Evolutionary conservation across 2,113 vertebrate species (phyloP).

Genomic region (Poeciliopsis prolifica): DNA sequence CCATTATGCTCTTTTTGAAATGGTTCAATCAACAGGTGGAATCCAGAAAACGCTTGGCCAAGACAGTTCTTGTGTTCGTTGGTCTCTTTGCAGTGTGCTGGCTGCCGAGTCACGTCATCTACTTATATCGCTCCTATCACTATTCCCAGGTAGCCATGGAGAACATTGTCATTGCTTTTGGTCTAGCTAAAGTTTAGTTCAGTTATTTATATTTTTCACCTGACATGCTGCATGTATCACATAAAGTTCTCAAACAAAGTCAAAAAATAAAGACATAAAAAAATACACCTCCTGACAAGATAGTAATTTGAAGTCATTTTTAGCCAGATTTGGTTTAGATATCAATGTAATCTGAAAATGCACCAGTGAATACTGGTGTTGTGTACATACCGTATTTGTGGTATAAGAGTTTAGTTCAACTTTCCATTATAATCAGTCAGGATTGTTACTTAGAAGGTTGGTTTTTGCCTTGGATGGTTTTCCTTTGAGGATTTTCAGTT

Average conservation of each 20-base stretch:
- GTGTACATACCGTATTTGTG: too few relatives aligned
- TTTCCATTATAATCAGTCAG: background rate
- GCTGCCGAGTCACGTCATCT: conserved; percentile 94
- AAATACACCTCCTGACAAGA: too few relatives aligned
- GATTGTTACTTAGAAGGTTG: background rate
- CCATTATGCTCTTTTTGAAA: background rate
- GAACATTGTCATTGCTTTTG: background rate
- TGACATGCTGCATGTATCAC: too few relatives aligned
- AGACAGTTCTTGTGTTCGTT: conserved; percentile 94
- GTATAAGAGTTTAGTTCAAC: too few relatives aligned
- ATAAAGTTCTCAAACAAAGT: too few relatives aligned
- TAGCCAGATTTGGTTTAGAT: too few relatives aligned
- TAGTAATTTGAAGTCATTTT: too few relatives aligned
- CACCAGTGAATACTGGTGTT: too few relatives aligned
- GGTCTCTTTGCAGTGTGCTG: conserved; percentile 95
- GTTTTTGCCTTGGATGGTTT: background rate
- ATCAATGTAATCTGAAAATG: too few relatives aligned
- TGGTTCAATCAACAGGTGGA: conserved; percentile 81
- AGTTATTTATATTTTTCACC: too few relatives aligned
- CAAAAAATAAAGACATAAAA: too few relatives aligned
- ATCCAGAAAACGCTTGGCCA: conserved; percentile 93
- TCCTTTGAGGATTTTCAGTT: background rate
- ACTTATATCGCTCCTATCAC: conserved; percentile 94
- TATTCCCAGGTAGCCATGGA: conserved; percentile 87
- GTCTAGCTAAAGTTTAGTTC: background rate